Evolutionary conservation across 2,888 invertebrate genomes (phyloP), one percentile per base, ranked within the genome.

Genomic region (Drosophila mulleri): DNA sequence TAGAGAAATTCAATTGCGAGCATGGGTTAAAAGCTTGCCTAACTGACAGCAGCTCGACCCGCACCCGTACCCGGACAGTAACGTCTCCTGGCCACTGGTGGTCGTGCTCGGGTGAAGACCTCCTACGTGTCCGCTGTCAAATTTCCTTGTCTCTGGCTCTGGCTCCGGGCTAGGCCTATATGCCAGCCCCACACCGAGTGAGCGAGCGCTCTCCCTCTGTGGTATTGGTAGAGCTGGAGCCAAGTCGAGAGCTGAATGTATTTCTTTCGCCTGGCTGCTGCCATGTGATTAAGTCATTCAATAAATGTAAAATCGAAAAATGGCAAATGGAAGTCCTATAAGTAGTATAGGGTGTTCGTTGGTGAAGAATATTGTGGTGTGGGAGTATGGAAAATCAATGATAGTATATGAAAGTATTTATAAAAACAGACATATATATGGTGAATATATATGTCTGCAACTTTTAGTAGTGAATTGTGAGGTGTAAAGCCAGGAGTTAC

Each of bases 1-100:
- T 64, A 62, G 53, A 69, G 70, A 78, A 70, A 78, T 78, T 78
- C 78, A 78, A 78, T 78, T 82, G 84, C 75, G 72, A 75, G 69
- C 83, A 75, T 75, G 83, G 83, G 83, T 83, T 76, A 83, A 82
- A 86, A 86, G 83, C 86, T 83, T 83, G 64, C 56, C 74, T 60
- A 74, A 67, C 77, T 78, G 83, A 86, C 86, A 86, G 83, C 80
- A 72, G 78, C 79, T 79, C 76, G 80, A 76, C 80, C 80, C 66
- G 72, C 16, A 75, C 67, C 64, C 48, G 20, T 39, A 64, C 26
- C 54, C 69, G 29, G 29, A 7, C 29, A 29, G 29, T 26, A 18
- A n/a, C 48, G 29, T n/a, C 29, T 26, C 35, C 47, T 48, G 54
- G 12, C 66, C 45, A 52, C 44, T 53, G 71, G 61, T 75, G 61